phyloP scores from a whole-genome alignment of 2,888 invertebrate species.

The Eumerus sabulonum region DNA sequence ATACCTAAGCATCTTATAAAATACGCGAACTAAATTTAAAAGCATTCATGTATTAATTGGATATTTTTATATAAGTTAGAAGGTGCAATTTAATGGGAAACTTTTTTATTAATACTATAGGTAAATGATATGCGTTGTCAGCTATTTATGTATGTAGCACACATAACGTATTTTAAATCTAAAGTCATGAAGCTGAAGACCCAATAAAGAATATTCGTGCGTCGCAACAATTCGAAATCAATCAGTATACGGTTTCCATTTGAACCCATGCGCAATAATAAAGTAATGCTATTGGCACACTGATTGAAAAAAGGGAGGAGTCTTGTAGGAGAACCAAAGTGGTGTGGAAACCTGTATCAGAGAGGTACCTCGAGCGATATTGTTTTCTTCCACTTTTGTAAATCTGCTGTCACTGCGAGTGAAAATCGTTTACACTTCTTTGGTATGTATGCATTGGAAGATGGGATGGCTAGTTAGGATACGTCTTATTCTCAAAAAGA shows the following conservation, averaged over 20 bases:
- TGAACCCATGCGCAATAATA: conserved; percentile 61
- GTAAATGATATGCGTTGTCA: too few species aligned
- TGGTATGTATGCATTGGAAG: conserved; percentile 50
- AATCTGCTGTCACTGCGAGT: conserved; percentile 29
- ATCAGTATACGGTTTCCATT: conserved; percentile 44
- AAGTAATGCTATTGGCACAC: conserved; percentile 49
- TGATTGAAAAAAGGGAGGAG: conserved; percentile 55
- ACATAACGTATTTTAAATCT: neutral
- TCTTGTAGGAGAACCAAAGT: conserved; percentile 44
- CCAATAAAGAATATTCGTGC: conserved; percentile 15
- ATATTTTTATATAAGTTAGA: too few species aligned
- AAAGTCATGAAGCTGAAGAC: conserved; percentile 11
- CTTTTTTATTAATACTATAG: too few species aligned
- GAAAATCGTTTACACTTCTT: conserved; percentile 38
- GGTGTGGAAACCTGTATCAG: conserved; percentile 5
- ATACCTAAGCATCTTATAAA: too few species aligned
- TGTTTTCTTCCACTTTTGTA: conserved; percentile 2
- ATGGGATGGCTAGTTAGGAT: conserved; percentile 10
- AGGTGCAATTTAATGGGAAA: too few species aligned
- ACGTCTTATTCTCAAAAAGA: conserved; percentile 5
- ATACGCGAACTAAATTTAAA: too few species aligned
- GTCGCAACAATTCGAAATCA: conserved; percentile 56
- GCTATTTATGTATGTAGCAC: neutral
- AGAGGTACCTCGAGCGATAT: conserved; percentile 33
- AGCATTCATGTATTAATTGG: too few species aligned